Evolutionary conservation across 2,888 invertebrate species (phyloP), one percentile per base, ranked within the genome.

Genomic region (Pseudococcus viburni): DNA sequence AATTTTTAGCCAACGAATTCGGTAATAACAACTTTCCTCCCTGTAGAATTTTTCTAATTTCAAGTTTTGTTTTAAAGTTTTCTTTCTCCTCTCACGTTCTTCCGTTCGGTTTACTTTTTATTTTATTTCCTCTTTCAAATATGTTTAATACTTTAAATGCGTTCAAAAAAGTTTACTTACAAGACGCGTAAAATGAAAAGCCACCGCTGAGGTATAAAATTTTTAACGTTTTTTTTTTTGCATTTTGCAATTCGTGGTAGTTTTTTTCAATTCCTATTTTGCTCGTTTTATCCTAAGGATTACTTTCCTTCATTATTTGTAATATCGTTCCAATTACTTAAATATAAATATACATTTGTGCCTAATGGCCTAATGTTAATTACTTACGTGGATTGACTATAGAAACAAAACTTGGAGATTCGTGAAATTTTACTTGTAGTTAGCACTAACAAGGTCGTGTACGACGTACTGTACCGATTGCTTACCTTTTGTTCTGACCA

Each of bases 41-140:
- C 73, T 22, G 26, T 22, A 73, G 73, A 73, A 26, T 73, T 73
- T 73, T 73, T 73, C 26, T 73, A 73, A 73, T 73, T 73, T 73
- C 8, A 73, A 73, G 73, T 73, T 73, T 73, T 5, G 73, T n/a
- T n/a, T 5, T n/a, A 68, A 68, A 68, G 68, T 68, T 73, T 73
- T 73, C 59, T 11, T 12, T 59, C 6, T 59, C 15, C 59, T 59
- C 17, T 17, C 17, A 17, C 59, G 8, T 46, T 46, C 59, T 17
- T 17, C 17, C 17, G 15, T 73, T 22, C 73, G 73, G 6, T 73
- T 26, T 73, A 12, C 73, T 19, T 73, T 33, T 26, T 1, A n/a
- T 73, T 33, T 26, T 22, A 33, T 22, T 73, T 19, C 33, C 33
- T 73, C 19, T 73, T 73, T 33, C 73, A 73, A 33, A 3, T 19